Conservation (phyloP, 1,140 invertebrate species). For the Monochamus saltuarius region DNA sequence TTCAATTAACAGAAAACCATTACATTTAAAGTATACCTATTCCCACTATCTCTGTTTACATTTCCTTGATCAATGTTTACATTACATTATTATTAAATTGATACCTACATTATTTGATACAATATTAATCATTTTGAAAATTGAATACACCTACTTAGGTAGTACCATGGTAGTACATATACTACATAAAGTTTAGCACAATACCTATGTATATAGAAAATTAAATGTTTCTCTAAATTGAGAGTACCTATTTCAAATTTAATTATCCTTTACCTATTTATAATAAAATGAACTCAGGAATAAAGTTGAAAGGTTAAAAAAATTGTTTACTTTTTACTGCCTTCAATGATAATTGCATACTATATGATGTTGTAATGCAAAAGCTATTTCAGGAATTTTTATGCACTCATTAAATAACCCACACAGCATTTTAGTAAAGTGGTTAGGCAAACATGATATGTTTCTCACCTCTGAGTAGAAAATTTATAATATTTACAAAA, state of each 20-base stretch:
- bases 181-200: no score
- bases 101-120: not conserved
- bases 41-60: not conserved
- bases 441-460: not conserved
- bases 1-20: no score
- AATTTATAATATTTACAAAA: slow-evolving; percentile 4
- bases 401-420: slow-evolving; percentile 5
- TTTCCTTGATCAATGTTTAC: not conserved
- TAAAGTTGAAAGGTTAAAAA: slow-evolving; percentile 22
- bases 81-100: slow-evolving; percentile 2
- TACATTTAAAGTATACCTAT: not conserved
- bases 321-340: slow-evolving; percentile 14
- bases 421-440: not conserved
- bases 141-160: not conserved
- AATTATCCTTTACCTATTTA: not conserved
- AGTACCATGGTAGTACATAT: no score
- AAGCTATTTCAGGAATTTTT: slow-evolving; percentile 22
- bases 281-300: not conserved
- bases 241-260: no score
- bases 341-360: slow-evolving; percentile 15
- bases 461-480: not conserved
- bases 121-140: slow-evolving; percentile 2
- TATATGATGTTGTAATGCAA: slow-evolving; percentile 19
- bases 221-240: no score
- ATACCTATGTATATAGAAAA: no score